Base-by-base conservation (phyloP, 2,888 invertebrate species). In the Drosophila atripex region DNA sequence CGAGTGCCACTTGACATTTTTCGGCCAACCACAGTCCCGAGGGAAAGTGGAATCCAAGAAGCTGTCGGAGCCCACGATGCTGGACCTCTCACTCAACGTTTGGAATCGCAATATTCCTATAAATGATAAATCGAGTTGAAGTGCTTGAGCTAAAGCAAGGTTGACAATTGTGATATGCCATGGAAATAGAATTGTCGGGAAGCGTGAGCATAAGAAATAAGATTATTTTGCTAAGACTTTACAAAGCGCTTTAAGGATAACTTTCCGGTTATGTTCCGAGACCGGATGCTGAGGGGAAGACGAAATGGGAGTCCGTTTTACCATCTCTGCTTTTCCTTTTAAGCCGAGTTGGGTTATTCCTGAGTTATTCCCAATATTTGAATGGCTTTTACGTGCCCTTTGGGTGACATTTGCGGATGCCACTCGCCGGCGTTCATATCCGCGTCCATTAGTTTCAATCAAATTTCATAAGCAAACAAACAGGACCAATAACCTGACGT, bases 401-500 rank as follows among this genome's bases (percentile, higher is more conserved):
- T 50, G 85, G 80, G 85, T 54, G 69, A 53, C 76, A 83, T 78
- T 80, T 78, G 60, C 66, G 38, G 78, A 64, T 39, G 38, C 25
- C 43, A 55, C 49, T 53, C 53, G 43, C 21, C 65, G 57, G 65
- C 71, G 54, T 41, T 18, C 39, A 18, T 16, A 41, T 60, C 5
- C 53, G 68, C 46, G 56, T 80, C 82, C 82, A 82, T 82, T 88
- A 88, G 86, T 88, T 86, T 57, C 75, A 75, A 77, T 77, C 88
- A 86, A 86, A 77, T 73, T 82, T 78, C 79, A 71, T 71, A 71
- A 71, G 71, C 82, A 80, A 86, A 78, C 83, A 71, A 18, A 66
- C 65, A 68, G 70, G 76, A 55, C 75, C 86, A 87, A 82, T 82
- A 79, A 73, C 61, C 76, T 66, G 60, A 64, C 65, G 43, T 35